A percentile compares a stretch with the other conserved stretches of the same genome.
Evolutionary conservation across 2,888 invertebrate genomes (phyloP).

Genomic region (Malachius bipustulatus): DNA sequence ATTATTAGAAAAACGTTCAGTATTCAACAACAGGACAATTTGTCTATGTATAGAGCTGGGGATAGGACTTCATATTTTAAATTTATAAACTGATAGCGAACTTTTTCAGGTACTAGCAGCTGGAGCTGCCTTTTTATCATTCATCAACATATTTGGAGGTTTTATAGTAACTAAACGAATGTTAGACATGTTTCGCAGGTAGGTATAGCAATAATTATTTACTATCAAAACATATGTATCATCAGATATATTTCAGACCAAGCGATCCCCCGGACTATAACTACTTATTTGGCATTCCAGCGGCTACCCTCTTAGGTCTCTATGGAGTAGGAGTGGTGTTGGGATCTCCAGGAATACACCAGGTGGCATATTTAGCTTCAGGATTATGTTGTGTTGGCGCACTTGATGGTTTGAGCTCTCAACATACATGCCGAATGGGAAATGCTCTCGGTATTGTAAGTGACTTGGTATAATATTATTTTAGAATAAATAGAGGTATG

Average conservation of each 20-base stretch:
- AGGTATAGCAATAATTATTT: too few species aligned
- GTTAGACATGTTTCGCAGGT: slow-evolving; percentile 86
- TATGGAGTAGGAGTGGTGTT: slow-evolving; percentile 50
- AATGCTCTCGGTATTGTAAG: slow-evolving; percentile 75
- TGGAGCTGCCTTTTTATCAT: slow-evolving; percentile 73
- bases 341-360: slow-evolving; percentile 69
- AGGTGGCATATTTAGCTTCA: slow-evolving; percentile 71
- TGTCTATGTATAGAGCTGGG: too few species aligned
- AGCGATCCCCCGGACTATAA: slow-evolving; percentile 79
- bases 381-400: slow-evolving; percentile 84
- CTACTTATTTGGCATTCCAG: slow-evolving; percentile 67
- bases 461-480: too few species aligned
- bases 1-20: too few species aligned
- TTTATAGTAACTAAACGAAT: slow-evolving; percentile 82
- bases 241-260: too few species aligned
- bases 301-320: slow-evolving; percentile 55
- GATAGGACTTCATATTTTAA: too few species aligned
- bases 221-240: too few species aligned
- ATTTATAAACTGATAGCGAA: too few species aligned
- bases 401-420: slow-evolving; percentile 72
- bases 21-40: too few species aligned
- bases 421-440: slow-evolving; percentile 67
- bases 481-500: too few species aligned
- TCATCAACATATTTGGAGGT: slow-evolving; percentile 84
- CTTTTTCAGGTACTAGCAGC: slow-evolving; percentile 62